Percentiles rank a stretch among this genome's conserved stretches.
These are phyloP conservation scores for Macheiramphus alcinus DNA, from an alignment of 2,113 vertebrate genomes.

Conservation along the genomic window DNA sequence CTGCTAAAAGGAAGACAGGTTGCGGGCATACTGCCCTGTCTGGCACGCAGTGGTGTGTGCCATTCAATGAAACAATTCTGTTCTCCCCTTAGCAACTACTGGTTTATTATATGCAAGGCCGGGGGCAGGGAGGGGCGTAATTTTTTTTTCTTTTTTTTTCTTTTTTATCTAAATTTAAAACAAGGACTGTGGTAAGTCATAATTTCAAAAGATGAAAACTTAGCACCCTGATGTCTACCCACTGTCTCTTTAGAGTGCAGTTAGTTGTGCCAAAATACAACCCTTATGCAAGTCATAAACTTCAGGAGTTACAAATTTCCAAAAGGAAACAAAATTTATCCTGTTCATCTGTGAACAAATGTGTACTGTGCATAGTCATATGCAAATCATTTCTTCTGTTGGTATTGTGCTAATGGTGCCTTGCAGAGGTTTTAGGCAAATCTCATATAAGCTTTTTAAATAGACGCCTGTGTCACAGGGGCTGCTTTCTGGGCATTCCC, in stretches of 20 bases:
- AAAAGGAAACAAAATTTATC: neutral
- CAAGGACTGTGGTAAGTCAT: neutral
- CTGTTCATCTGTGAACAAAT: neutral
- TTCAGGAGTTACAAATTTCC: neutral
- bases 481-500: neutral
- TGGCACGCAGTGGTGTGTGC: rapidly evolving
- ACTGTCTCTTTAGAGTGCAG: neutral
- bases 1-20: neutral
- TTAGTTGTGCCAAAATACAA: neutral
- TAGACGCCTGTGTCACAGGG: neutral
- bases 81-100: neutral
- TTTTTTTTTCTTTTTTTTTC: neutral
- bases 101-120: neutral
- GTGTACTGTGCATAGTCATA: neutral
- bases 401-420: neutral
- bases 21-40: neutral
- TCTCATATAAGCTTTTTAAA: neutral
- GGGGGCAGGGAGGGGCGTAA: too few relatives aligned
- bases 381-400: neutral
- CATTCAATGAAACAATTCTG: rapidly evolving
- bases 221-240: neutral
- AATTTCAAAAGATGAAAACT: neutral
- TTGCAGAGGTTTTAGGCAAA: neutral
- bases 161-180: neutral
- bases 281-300: neutral